Base-by-base conservation (phyloP, 1,140 invertebrate species). In the Leptinotarsa undecemlineata region DNA sequence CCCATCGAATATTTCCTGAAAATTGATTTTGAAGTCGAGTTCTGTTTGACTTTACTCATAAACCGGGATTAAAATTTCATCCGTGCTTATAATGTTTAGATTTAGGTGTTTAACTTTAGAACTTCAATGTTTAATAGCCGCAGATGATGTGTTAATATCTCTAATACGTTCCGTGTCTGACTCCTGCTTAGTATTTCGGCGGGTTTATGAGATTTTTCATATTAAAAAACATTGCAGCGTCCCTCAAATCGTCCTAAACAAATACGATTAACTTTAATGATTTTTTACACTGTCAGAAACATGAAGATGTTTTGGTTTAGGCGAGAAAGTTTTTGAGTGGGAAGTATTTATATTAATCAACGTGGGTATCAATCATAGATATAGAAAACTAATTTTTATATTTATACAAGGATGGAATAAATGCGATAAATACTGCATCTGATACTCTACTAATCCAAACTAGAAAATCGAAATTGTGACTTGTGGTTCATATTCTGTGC, bases 31-130 rank as follows among this genome's bases (percentile, higher is more conserved):
- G 26, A 64, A 23, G 20, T 26, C 63, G 63, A 64, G 63, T 21
- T 64, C 14, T 64, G 20, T 21, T 33, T 33, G 26, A 64, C 63
- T 64, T 64, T 33, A 0, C 11, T 17, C 20, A 64, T 64, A 21
- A 64, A 64, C 17, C 63, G 20, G n/a, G 63, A 64, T 64, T 64
- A 64, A 64, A 64, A 64, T 21, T 64, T 64, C 63, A 21, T 33
- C 14, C 14, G 17, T 17, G 63, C 20, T 64, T 64, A 64, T 64
- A 15, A 33, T 64, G 63, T 64, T 64, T 64, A 64, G 63, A 64
- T 64, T 26, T n/a, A 23, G 26, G 63, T 14, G 63, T 64, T 64
- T 64, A 23, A 64, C 63, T 64, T 64, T 33, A 64, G 63, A 64
- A 64, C 17, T 57, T n/a, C 51, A 19, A 19, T 57, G n/a, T n/a